These are phyloP conservation scores for Podotricha telesiphe DNA, from an alignment of 2,888 invertebrate genomes.

Conservation along the genomic window DNA sequence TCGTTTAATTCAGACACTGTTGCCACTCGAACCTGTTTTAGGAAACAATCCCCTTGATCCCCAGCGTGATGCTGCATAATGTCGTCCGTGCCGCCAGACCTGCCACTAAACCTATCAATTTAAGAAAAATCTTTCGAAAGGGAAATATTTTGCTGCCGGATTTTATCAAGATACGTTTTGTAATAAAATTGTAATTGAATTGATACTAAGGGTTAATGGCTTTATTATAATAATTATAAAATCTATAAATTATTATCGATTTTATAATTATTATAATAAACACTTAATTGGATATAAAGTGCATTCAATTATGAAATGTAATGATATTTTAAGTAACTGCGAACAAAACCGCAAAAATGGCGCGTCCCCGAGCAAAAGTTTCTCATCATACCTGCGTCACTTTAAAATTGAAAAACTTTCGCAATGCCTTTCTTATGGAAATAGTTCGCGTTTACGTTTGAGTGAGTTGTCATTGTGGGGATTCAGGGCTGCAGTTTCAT, in stretches of 20 bases:
- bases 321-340: slow-evolving; percentile 30
- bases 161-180: not conserved
- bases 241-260: not conserved
- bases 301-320: slow-evolving; percentile 20
- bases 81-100: slow-evolving; percentile 59
- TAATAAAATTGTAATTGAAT: not conserved
- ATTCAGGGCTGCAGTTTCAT: slow-evolving; percentile 69
- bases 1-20: slow-evolving; percentile 68
- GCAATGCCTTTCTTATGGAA: slow-evolving; percentile 82
- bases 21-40: slow-evolving; percentile 75
- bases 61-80: slow-evolving; percentile 82
- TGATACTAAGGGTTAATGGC: not conserved
- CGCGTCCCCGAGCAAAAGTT: slow-evolving; percentile 76
- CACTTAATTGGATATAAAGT: slow-evolving; percentile 4
- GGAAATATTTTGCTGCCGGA: slow-evolving; percentile 34
- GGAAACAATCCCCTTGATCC: slow-evolving; percentile 80
- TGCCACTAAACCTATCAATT: slow-evolving; percentile 64
- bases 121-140: slow-evolving; percentile 58
- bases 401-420: slow-evolving; percentile 83
- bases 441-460: slow-evolving; percentile 80
- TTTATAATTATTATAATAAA: too few relatives aligned
- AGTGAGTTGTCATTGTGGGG: slow-evolving; percentile 81
- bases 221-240: not conserved
- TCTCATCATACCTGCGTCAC: slow-evolving; percentile 82
- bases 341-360: slow-evolving; percentile 45